Base-by-base conservation (phyloP, 1,140 invertebrate genomes). In the Mesaphorura yosii region DNA sequence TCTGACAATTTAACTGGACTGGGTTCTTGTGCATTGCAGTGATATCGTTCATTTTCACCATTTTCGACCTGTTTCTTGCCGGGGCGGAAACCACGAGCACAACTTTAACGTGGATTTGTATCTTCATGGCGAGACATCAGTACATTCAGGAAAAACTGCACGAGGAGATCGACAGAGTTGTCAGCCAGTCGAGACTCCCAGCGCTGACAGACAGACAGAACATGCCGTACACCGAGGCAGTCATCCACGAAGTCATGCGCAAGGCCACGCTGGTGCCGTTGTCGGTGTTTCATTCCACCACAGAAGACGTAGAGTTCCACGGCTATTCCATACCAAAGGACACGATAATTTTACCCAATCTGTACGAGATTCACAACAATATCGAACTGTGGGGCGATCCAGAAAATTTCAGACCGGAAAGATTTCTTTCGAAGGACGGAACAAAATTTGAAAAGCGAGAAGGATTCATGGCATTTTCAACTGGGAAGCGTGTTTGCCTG, bases 301-400 rank as follows among this genome's bases (percentile, higher is more conserved):
- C 40, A 3, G 34, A 39, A 17, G 64, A 67, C 41, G 55, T 64
- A 6, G 53, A 53, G 20, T 47, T 69, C n/a, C 39, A 55, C 7
- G 66, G 67, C 2, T 69, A 65, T 49, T 25, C 47, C 3, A 66
- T 73, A 28, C 71, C 71, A 10, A 64, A 65, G 48, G 67, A 65
- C 29, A 58, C 69, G 14, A 59, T 67, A 2, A 58, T 73, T 12
- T 51, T 72, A 0, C 65, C 67, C 6, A 56, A 56, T 39, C n/a
- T 38, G 3, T 56, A 56, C 26, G 42, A 17, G 5, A 25, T 44
- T 29, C 54, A 56, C 37, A 23, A 42, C 17, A 29, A 51, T 23
- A 19, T 37, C 3, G 17, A 51, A 12, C 20, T 45, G 20, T 56
- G 40, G 39, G 48, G 27, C 22, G 39, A 51, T n/a, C 54, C 54